Evolutionary conservation across 2,888 invertebrate species (phyloP), one percentile per base, ranked within the genome.

Genomic region (Cerastis leucographa): DNA sequence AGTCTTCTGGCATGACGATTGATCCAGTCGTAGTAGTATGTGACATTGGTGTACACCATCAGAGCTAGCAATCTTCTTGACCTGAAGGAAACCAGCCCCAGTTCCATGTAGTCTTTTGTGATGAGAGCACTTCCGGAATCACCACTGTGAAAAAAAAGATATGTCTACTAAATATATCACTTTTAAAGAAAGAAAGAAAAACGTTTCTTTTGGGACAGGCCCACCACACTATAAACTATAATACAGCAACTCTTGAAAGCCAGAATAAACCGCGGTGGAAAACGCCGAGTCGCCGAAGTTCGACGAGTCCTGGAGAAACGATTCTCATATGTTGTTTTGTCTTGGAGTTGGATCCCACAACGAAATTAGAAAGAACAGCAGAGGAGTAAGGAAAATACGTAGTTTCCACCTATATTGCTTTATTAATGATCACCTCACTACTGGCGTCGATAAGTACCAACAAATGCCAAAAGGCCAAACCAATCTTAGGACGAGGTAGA

Each of bases 111-210:
- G 17, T 82, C 74, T 1, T 78, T 51, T 11, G 88, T 84, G 12
- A 94, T 73, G 0, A 94, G 78, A 14, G 90, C 93, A 78, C 92
- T 90, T 17, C 94, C 93, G 0, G 93, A 94, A 78, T 94, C 94
- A 14, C 93, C 93, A 22, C 94, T 94, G 91, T 11, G 35, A 91
- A 92, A 74, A 54, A 73, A 29, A 40, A 22, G 2, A 59, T 1
- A 29, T 29, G n/a, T 8, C 51, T n/a, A 11, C 0, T n/a, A 11
- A 9, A 12, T 54, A 54, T 54, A 11, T 54, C n/a, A n/a, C 51
- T 54, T 51, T 35, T 35, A 3, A 35, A 35, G 35, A 35, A 35
- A 35, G 35, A 35, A 35, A 35, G 35, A 35, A 35, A 35, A 35
- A 35, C 35, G 35, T 35, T 35, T 35, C 1, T 35, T 35, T n/a